Evolutionary conservation across 2,113 vertebrate species (phyloP), one percentile per base, ranked within the genome.

Genomic region (Pao palembangensis): DNA sequence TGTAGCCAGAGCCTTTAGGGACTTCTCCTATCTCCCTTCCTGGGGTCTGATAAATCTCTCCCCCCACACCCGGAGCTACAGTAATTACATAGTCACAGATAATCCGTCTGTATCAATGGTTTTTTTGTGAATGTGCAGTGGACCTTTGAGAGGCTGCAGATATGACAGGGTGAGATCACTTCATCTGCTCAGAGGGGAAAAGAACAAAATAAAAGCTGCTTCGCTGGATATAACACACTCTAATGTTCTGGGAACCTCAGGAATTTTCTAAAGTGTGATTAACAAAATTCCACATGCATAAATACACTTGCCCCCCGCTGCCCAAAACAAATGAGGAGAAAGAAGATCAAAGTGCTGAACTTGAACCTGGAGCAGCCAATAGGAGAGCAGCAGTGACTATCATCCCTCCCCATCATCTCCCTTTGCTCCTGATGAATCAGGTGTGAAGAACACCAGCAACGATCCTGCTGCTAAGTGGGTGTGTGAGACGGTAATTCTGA

Each of bases 281-380:
- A 52, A 31, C 5, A 31, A 31, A 6, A 31, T 31, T 28, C 38
- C 20, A 60, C 50, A 64, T 55, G 69, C 61, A 66, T 7, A 18
- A 47, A 54, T 51, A 82, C 70, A 84, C 78, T 64, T 80, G 73
- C 56, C 21, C 21, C 21, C 66, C 2, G 17, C 55, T 49, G 44
- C 41, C 21, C 80, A 74, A 88, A 65, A n/a, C n/a, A 80, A 66
- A 87, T 78, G 79, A 77, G 73, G 77, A 75, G 77, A 72, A 82
- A 58, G 75, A 56, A 56, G 84, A 88, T 88, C 86, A 85, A 86
- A 88, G 84, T 46, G 0, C 12, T 55, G 23, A 79, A n/a, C n/a
- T n/a, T n/a, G n/a, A n/a, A 69, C 59, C 43, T 79, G 78, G 83
- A 83, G 74, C 59, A 61, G 66, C 82, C 78, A 83, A 85, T 88